These are phyloP conservation scores for Ischnus inquisitorius DNA, from an alignment of 2,888 invertebrate genomes.

Conservation along the genomic window DNA sequence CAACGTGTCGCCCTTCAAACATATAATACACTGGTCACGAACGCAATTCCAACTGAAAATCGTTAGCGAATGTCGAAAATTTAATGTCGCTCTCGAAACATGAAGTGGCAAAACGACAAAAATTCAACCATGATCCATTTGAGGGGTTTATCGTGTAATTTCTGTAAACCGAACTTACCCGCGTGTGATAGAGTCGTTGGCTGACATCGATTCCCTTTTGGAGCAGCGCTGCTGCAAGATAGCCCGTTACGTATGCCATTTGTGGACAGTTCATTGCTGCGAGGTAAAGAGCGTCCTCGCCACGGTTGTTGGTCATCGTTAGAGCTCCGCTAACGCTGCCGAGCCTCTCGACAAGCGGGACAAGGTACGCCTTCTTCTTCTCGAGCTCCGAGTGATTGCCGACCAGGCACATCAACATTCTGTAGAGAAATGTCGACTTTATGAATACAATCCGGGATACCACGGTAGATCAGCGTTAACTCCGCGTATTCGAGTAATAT, in stretches of 20 bases:
- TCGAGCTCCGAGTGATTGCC: constrained; percentile 76
- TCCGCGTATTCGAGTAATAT: too few relatives aligned
- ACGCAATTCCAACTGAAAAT: neutral
- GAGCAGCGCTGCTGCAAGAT: constrained; percentile 78
- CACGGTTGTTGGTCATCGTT: constrained; percentile 74
- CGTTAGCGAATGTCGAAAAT: neutral
- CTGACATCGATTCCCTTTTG: constrained; percentile 78
- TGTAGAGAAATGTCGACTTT: constrained; percentile 56
- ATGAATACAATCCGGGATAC: neutral
- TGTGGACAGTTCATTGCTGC: constrained; percentile 79
- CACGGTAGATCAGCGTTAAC: neutral
- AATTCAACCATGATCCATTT: too few relatives aligned
- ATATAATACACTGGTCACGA: constrained; percentile 1
- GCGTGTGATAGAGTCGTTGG: constrained; percentile 75
- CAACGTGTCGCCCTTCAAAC: constrained; percentile 78
- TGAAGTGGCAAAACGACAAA: too few relatives aligned
- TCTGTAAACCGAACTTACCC: constrained; percentile 67
- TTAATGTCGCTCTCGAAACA: too few relatives aligned
- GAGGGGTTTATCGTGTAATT: neutral
- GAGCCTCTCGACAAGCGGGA: constrained; percentile 79
- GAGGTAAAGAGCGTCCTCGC: constrained; percentile 80
- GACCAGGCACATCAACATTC: constrained; percentile 80
- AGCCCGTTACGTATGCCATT: constrained; percentile 79
- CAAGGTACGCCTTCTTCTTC: constrained; percentile 77
- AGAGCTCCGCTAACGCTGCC: constrained; percentile 73